These are phyloP conservation scores for Leucoraja ocellata DNA, from an alignment of 2,797 vertebrate species.

Conservation along the genomic window DNA sequence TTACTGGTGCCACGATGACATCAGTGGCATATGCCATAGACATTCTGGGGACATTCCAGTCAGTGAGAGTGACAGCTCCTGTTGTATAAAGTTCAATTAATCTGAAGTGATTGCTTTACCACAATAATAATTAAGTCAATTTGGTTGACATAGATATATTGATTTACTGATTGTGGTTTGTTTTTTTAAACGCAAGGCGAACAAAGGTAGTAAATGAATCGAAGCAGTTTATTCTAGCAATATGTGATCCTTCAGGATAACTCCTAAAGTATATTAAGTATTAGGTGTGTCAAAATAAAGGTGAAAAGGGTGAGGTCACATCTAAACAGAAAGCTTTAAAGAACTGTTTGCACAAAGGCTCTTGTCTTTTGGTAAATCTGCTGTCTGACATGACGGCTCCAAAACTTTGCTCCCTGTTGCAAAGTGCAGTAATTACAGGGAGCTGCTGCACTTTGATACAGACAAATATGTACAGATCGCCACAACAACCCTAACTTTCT, in stretches of 20 bases:
- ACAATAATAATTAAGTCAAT: constrained; percentile 30
- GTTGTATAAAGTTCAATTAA: constrained; percentile 18
- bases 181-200: not conserved
- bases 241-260: constrained; percentile 21
- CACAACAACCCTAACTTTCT: not conserved
- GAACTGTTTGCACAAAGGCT: constrained; percentile 22
- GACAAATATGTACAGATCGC: not conserved
- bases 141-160: constrained; percentile 28
- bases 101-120: constrained; percentile 23
- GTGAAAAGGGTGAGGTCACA: constrained; percentile 12
- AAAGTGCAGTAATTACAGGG: not conserved
- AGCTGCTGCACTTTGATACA: not conserved
- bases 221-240: constrained; percentile 8
- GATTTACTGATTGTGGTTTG: constrained; percentile 19
- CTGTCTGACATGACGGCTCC: constrained; percentile 5
- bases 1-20: constrained; percentile 23
- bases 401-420: not conserved
- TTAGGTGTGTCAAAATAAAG: constrained; percentile 22
- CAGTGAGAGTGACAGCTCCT: constrained; percentile 30
- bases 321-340: constrained; percentile 4
- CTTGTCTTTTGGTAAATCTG: not conserved
- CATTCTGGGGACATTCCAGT: constrained; percentile 33
- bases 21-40: constrained; percentile 27
- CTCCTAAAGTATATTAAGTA: not conserved
- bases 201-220: constrained; percentile 37